Base-by-base conservation (phyloP, 35 echinoderm and acorn worm genomes). In the Anneissia japonica region DNA sequence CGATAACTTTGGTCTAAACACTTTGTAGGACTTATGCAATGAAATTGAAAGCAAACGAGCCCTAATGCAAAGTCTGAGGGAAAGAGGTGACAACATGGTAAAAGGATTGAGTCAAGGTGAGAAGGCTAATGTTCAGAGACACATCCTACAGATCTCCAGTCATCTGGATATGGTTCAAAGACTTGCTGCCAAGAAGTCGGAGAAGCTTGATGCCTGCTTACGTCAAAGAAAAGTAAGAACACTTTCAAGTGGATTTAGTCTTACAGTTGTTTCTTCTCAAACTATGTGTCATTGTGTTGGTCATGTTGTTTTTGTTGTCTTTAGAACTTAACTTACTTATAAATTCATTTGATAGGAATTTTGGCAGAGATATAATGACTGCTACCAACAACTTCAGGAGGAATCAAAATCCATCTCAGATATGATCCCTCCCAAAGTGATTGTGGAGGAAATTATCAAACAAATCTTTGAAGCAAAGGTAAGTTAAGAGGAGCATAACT, bases 391-490 rank as follows among this genome's bases (percentile, higher is more conserved):
- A 72, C 23, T 93, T 3, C 26, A 73, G 17, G 87, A 84, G 26
- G 86, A 86, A 46, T 76, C 85, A 79, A 75, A 83, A 30, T 46
- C 79, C 26, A 72, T 93, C 21, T 35, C 72, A 1, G 79, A 76
- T n/a, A n/a, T 64, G 21, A 77, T 75, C 32, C 9, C 34, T 21
- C 91, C 91, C 29, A 89, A 46, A 75, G 43, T 93, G 80, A 74
- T 81, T 36, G 83, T 93, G 9, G n/a, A 82, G 30, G 45, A 89
- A 37, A 82, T 89, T 5, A 87, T 89, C 13, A 88, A 89, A 46
- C 87, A 93, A 37, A 83, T 89, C 38, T 92, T 92, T 92, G 90
- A 92, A 79, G 79, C 82, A 26, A 92, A 92, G 90, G 90, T 92
- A 87, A 38, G 30, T 43, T 35, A 35, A 31, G 26, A 9, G 17